These are phyloP conservation scores for Caenorhabditis remanei DNA, from an alignment of 1,140 invertebrate genomes.

Conservation along the genomic window DNA sequence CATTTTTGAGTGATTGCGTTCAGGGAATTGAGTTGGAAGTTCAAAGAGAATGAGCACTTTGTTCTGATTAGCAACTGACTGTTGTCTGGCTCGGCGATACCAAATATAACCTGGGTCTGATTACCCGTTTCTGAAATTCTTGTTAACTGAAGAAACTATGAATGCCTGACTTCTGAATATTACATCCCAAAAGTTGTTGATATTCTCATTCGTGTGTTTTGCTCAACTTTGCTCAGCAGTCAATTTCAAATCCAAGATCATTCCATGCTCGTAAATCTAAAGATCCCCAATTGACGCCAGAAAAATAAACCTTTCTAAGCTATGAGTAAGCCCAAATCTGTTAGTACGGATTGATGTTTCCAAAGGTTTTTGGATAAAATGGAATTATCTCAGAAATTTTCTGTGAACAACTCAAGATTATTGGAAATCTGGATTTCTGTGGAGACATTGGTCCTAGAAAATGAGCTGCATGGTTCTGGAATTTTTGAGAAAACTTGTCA, in stretches of 20 bases:
- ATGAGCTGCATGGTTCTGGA: background rate
- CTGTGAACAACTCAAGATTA: background rate
- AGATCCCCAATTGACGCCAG: background rate
- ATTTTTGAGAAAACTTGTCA: too few species aligned
- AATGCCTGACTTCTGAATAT: too few species aligned
- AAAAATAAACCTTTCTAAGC: background rate
- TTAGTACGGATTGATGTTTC: background rate
- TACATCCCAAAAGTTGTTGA: too few species aligned
- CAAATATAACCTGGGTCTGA: background rate
- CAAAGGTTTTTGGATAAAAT: background rate
- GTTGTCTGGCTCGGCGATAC: background rate
- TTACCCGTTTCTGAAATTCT: too few species aligned
- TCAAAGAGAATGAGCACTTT: slow-evolving; percentile 10
- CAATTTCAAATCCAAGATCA: too few species aligned
- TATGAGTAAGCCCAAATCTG: background rate
- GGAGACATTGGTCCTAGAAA: background rate
- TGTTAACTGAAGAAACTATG: too few species aligned
- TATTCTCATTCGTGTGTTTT: too few species aligned
- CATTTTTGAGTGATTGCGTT: slow-evolving; percentile 8
- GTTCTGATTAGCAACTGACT: background rate
- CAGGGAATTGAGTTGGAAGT: slow-evolving; percentile 26
- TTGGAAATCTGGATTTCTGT: too few species aligned
- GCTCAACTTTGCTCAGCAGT: too few species aligned
- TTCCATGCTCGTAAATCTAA: background rate
- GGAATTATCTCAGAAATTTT: background rate